These are phyloP conservation scores for Ornithorhynchus anatinus DNA, from an alignment of 2,113 vertebrate species.

Conservation along the genomic window DNA sequence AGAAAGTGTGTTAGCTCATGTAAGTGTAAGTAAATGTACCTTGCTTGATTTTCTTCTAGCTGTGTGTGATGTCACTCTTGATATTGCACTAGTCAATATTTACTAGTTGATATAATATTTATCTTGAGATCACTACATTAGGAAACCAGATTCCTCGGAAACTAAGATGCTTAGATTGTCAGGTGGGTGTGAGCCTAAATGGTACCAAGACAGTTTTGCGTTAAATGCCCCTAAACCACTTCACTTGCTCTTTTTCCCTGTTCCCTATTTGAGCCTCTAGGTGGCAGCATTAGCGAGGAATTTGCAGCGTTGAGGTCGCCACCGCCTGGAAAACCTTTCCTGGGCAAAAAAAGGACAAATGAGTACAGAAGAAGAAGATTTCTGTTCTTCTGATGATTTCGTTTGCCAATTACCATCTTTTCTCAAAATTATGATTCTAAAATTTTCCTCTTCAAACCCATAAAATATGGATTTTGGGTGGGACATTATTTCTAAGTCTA, in stretches of 20 bases:
- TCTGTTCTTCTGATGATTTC: too few species aligned
- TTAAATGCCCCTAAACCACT: too few species aligned
- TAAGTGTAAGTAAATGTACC: background rate
- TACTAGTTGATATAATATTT: background rate
- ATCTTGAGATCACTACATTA: background rate
- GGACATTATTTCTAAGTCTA: too few species aligned
- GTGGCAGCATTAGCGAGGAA: constrained; percentile 74
- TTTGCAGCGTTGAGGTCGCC: constrained; percentile 26
- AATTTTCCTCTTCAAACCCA: too few species aligned
- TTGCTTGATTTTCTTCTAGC: background rate
- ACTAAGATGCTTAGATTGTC: background rate
- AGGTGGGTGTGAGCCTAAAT: too few species aligned
- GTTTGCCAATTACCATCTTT: too few species aligned
- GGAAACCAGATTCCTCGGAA: background rate
- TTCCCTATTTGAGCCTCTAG: constrained; percentile 59
- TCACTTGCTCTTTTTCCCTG: background rate
- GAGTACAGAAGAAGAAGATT: too few species aligned
- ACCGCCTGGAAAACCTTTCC: constrained; percentile 18
- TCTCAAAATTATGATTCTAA: too few species aligned
- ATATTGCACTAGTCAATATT: constrained; percentile 5
- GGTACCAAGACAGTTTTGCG: too few species aligned
- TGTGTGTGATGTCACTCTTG: background rate
- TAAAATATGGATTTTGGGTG: too few species aligned
- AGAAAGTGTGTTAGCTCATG: background rate
- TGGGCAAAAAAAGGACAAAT: too few species aligned